These are phyloP conservation scores for Dreissena polymorpha DNA, from an alignment of 1,140 invertebrate genomes.

Conservation along the genomic window DNA sequence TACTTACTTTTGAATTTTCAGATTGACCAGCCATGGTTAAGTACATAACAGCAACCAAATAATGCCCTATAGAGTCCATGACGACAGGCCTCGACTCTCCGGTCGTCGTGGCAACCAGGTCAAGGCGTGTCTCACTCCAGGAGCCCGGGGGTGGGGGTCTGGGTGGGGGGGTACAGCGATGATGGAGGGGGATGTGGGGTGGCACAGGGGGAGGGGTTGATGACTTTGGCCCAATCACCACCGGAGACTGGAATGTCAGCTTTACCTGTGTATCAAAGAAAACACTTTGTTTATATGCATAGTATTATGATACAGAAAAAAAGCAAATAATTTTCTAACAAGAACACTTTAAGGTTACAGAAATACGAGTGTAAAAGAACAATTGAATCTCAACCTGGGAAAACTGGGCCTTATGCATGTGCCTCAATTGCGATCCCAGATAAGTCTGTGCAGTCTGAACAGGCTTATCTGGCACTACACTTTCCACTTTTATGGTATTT, in stretches of 20 bases:
- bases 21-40: constrained; percentile 63
- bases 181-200: constrained; percentile 45
- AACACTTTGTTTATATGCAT: neutral
- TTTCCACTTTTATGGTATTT: too few relatives aligned
- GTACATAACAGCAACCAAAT: constrained; percentile 65
- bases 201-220: constrained; percentile 55
- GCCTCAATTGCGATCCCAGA: too few relatives aligned
- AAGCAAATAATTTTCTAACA: neutral
- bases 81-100: constrained; percentile 46
- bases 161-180: constrained; percentile 41
- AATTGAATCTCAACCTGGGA: too few relatives aligned
- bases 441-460: too few relatives aligned
- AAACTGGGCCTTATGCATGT: too few relatives aligned
- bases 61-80: constrained; percentile 16
- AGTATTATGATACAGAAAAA: neutral
- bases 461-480: too few relatives aligned
- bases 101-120: constrained; percentile 54
- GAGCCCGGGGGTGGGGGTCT: constrained; percentile 22
- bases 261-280: constrained; percentile 61
- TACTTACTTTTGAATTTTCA: constrained; percentile 35
- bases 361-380: too few relatives aligned
- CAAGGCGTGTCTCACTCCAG: constrained; percentile 27
- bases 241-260: constrained; percentile 71
- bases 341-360: too few relatives aligned
- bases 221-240: constrained; percentile 70